Percentiles rank a stretch among this genome's conserved stretches.
These are phyloP conservation scores for Thera britannica DNA, from an alignment of 2,888 invertebrate genomes.

Conservation along the genomic window DNA sequence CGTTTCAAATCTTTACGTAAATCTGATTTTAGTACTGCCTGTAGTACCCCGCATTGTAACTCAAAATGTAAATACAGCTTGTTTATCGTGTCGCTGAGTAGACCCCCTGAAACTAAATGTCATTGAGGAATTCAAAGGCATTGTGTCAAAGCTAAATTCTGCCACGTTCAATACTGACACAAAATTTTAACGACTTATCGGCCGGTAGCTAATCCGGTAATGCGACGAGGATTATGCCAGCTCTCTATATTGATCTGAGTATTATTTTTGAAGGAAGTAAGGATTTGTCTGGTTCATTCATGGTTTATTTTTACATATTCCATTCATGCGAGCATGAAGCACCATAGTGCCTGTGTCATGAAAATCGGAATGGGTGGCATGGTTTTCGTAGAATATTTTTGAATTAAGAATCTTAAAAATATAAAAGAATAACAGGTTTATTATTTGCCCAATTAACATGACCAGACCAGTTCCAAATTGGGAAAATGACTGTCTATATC, in stretches of 20 bases:
- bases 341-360: neutral
- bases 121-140: conserved; percentile 28
- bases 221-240: conserved; percentile 47
- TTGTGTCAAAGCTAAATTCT: conserved; percentile 28
- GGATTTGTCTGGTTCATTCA: conserved; percentile 24
- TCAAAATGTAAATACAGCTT: too few relatives aligned
- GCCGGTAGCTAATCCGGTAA: conserved; percentile 64
- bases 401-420: neutral
- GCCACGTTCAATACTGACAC: conserved; percentile 26
- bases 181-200: conserved; percentile 30
- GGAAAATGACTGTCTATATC: conserved; percentile 20
- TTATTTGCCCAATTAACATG: neutral
- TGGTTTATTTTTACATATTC: conserved; percentile 9
- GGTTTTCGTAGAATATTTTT: neutral
- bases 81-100: too few relatives aligned
- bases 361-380: neutral
- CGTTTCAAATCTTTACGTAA: too few relatives aligned
- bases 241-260: conserved; percentile 28
- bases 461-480: conserved; percentile 15
- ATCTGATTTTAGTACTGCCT: too few relatives aligned
- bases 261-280: conserved; percentile 17
- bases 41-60: too few relatives aligned
- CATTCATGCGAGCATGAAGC: conserved; percentile 2
- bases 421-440: neutral
- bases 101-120: conserved; percentile 53